A percentile compares a stretch with the other conserved stretches of the same genome.
phyloP scores from a whole-genome alignment of 2,888 invertebrate genomes.

The Caenorhabditis sp. region DNA sequence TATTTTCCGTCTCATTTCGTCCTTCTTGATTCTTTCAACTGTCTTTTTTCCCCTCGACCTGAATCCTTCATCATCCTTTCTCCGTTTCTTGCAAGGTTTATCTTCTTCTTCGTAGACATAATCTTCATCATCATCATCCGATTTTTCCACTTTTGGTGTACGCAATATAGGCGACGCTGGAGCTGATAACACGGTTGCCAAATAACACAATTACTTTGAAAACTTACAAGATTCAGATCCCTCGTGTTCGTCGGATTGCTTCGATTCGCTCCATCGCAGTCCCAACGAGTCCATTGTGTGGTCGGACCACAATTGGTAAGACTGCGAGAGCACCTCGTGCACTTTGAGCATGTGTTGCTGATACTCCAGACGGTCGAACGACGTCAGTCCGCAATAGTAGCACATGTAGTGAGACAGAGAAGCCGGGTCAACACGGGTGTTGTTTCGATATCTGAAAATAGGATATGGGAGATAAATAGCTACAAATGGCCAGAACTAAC shows the following conservation, averaged over 20 bases:
- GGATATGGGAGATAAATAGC: too few relatives aligned
- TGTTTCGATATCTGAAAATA: constrained; percentile 35
- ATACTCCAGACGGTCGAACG: constrained; percentile 46
- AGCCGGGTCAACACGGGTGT: constrained; percentile 37
- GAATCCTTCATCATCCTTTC: background rate
- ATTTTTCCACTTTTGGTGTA: background rate
- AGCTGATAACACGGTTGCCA: background rate
- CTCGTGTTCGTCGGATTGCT: constrained; percentile 18
- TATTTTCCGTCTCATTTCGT: constrained; percentile 10
- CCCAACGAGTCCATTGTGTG: constrained; percentile 38
- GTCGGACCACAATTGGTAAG: constrained; percentile 64
- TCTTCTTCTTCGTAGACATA: constrained; percentile 29
- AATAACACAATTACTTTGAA: too few relatives aligned
- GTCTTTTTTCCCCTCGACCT: background rate
- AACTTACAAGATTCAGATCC: constrained; percentile 22
- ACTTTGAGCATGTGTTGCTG: constrained; percentile 59
- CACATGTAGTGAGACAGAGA: constrained; percentile 57
- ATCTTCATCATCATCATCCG: constrained; percentile 39
- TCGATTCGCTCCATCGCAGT: constrained; percentile 44
- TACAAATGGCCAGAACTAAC: too few relatives aligned
- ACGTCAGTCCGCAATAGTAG: constrained; percentile 65
- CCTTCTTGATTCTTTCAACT: background rate
- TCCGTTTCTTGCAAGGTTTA: constrained; percentile 1
- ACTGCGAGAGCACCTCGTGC: constrained; percentile 62
- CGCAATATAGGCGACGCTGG: constrained; percentile 7